Base-by-base conservation (phyloP, 2,113 vertebrate genomes). In the Vicugna pacos region DNA sequence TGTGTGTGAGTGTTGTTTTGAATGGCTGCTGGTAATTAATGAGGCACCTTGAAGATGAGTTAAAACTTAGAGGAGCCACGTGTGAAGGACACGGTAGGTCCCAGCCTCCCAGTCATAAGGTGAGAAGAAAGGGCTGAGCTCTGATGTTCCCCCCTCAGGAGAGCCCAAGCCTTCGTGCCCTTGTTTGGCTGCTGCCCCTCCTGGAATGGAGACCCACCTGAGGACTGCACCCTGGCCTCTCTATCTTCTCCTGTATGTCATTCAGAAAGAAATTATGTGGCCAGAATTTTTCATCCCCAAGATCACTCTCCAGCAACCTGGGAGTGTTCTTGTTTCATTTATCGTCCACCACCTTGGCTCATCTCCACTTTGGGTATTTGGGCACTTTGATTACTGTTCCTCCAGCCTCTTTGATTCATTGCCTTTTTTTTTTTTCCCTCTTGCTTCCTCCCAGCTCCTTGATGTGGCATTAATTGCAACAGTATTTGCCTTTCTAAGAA, bases 91-190 rank as follows among this genome's bases (percentile, higher is more conserved):
- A 14, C 16, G 0, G 22, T 42, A 26, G 72, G 32, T 22, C 50
- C 48, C 1, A 19, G 22, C 24, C 0, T 93, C 26, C 38, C 15
- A 10, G 2, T 16, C 2, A 0, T 35, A 6, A 11, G 13, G 16
- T 8, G 26, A 30, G 15, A 10, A 9, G 4, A 7, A 52, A 65
- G 80, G 46, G 15, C 38, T 5, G 42, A 67, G 60, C 32, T 67
- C 22, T 14, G 48, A 30, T 6, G 1, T 14, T 16, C 1, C 22
- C 17, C 28, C 19, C 22, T 67, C 60, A 48, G 28, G 20, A 19
- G 46, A 24, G 70, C 35, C 70, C 30, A 35, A 30, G n/a, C 24
- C 7, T 15, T 56, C 6, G 0, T 77, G 22, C 28, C 15, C 8
- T 35, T 52, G 32, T 19, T 30, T 50, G 89, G 75, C 76, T 83